phyloP scores from a whole-genome alignment of 2,888 invertebrate genomes.

The Aproaerema taeniolella region DNA sequence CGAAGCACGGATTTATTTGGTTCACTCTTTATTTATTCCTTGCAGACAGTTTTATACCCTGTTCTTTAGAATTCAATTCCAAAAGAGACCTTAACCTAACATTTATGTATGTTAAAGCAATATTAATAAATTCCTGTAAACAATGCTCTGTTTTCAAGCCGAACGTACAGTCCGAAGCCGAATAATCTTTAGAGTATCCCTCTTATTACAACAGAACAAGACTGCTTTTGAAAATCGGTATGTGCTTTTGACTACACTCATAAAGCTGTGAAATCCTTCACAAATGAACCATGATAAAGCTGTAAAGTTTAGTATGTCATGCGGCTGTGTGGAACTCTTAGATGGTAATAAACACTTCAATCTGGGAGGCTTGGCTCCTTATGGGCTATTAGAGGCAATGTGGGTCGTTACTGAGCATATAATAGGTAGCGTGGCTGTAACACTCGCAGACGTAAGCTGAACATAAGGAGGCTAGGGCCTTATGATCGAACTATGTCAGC shows the following conservation, averaged over 20 bases:
- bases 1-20: too few species aligned
- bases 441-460: not conserved
- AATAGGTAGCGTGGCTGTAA: constrained; percentile 2
- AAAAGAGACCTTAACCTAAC: not conserved
- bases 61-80: not conserved
- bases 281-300: constrained; percentile 13
- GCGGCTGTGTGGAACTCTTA: not conserved
- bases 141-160: constrained; percentile 3
- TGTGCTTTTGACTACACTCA: too few species aligned
- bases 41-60: too few species aligned
- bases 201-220: too few species aligned
- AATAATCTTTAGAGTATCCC: too few species aligned
- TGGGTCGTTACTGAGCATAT: constrained; percentile 1
- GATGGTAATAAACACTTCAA: constrained; percentile 20
- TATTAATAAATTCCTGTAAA: constrained; percentile 10
- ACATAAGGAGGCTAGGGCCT: not conserved
- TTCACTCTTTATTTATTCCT: too few species aligned
- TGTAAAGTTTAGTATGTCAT: constrained; percentile 13
- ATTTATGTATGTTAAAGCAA: constrained; percentile 4
- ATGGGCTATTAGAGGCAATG: constrained; percentile 17
- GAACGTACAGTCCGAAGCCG: too few species aligned
- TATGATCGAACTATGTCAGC: too few species aligned
- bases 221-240: too few species aligned
- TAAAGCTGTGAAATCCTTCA: constrained; percentile 9
- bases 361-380: constrained; percentile 19